phyloP scores from a whole-genome alignment of 2,797 vertebrate genomes.

The Etheostoma nigrum region DNA sequence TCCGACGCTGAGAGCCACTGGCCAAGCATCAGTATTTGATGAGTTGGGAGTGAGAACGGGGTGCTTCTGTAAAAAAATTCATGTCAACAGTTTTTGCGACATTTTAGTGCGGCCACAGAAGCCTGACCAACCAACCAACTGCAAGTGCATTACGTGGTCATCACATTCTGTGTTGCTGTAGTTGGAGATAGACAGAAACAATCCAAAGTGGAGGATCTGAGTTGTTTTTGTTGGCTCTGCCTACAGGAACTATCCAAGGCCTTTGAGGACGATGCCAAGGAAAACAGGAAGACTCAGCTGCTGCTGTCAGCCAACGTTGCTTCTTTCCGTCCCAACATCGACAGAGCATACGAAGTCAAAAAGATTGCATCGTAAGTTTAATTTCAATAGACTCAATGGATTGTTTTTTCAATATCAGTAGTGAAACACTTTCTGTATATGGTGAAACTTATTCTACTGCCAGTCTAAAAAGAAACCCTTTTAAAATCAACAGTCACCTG shows the following conservation, averaged over 20 bases:
- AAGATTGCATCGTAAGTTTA: conserved; percentile 80
- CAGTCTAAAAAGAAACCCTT: background rate
- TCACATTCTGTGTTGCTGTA: background rate
- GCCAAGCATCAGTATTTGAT: too few relatives aligned
- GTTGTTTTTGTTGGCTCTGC: background rate
- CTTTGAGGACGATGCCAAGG: conserved; percentile 78
- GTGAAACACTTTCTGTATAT: too few relatives aligned
- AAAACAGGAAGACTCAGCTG: conserved; percentile 71
- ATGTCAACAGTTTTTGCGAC: too few relatives aligned
- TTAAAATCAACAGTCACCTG: conserved; percentile 70
- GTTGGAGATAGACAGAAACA: background rate
- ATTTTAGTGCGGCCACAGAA: too few relatives aligned
- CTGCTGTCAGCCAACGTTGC: conserved; percentile 82
- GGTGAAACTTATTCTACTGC: background rate
- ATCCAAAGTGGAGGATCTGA: background rate
- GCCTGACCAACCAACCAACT: too few relatives aligned
- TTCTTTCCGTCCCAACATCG: conserved; percentile 36
- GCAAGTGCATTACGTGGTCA: background rate
- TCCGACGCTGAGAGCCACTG: too few relatives aligned
- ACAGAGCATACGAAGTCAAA: conserved; percentile 81
- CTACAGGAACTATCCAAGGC: conserved; percentile 80
- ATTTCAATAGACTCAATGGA: background rate
- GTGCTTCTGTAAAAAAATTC: too few relatives aligned
- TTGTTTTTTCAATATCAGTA: too few relatives aligned
- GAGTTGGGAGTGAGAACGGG: too few relatives aligned